phyloP scores from a whole-genome alignment of 2,113 vertebrate species.

The Rynchops niger region DNA sequence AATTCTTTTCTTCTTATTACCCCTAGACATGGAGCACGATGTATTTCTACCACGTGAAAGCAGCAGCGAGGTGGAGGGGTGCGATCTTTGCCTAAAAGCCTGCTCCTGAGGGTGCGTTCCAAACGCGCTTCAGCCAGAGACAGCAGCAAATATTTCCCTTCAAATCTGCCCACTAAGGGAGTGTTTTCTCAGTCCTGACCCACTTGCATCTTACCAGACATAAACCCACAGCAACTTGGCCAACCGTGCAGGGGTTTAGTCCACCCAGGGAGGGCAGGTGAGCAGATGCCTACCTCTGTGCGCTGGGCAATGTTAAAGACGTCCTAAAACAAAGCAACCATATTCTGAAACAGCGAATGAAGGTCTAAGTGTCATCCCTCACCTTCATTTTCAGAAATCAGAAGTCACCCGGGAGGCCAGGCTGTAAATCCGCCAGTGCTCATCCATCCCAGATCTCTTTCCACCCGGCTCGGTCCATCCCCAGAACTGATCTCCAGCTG shows the following conservation, averaged over 20 bases:
- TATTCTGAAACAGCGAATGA: neutral
- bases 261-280: fast-evolving
- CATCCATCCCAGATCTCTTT: neutral
- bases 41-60: neutral
- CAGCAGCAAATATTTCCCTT: neutral
- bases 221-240: neutral
- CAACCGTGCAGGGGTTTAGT: neutral
- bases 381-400: neutral
- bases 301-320: neutral
- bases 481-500: neutral
- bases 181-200: neutral
- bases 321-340: neutral
- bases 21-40: fast-evolving
- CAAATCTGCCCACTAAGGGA: neutral
- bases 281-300: neutral
- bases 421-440: neutral
- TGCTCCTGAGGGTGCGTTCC: neutral
- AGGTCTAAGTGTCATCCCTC: neutral
- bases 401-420: neutral
- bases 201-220: neutral
- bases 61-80: neutral
- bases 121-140: fast-evolving
- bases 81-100: neutral
- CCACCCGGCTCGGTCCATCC: neutral
- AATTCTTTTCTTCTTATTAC: neutral